phyloP scores from a whole-genome alignment of 2,797 vertebrate genomes.

The Prunella strophiata region DNA sequence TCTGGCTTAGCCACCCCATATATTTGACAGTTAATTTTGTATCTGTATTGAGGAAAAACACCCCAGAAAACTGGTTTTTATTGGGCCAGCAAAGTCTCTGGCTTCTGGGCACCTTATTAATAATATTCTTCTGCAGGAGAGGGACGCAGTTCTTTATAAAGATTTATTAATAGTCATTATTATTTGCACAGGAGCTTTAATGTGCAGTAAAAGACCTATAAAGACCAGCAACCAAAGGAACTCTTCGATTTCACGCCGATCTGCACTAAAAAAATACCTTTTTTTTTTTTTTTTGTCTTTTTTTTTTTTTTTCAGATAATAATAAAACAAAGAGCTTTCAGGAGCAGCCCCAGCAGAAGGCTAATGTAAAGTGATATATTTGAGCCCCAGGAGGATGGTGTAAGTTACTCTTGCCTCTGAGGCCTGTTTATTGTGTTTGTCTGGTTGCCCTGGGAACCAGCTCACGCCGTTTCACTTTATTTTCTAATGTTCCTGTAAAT shows the following conservation, averaged over 20 bases:
- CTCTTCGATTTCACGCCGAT: constrained; percentile 41
- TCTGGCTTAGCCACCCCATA: background rate
- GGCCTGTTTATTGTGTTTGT: constrained; percentile 87
- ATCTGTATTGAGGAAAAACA: constrained; percentile 4
- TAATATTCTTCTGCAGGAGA: constrained; percentile 18
- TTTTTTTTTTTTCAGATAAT: constrained; percentile 39
- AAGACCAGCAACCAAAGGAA: constrained; percentile 53
- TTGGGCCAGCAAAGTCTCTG: background rate
- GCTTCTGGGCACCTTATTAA: constrained; percentile 29
- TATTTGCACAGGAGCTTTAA: constrained; percentile 52
- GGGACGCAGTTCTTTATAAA: background rate
- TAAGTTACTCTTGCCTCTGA: constrained; percentile 82
- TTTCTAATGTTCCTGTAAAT: constrained; percentile 87
- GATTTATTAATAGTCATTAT: constrained; percentile 46
- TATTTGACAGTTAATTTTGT: constrained; percentile 18
- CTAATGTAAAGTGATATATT: constrained; percentile 83
- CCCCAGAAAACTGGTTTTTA: background rate
- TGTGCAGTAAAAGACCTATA: constrained; percentile 45
- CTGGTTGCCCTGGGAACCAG: constrained; percentile 84
- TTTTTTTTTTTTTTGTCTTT: background rate
- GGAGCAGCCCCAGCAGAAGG: constrained; percentile 71
- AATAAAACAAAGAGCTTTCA: constrained; percentile 81
- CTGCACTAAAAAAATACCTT: constrained; percentile 31
- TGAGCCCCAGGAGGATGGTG: constrained; percentile 78
- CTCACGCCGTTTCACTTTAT: constrained; percentile 82